phyloP scores from a whole-genome alignment of 2,113 vertebrate genomes.

The Pseudonaja textilis region DNA sequence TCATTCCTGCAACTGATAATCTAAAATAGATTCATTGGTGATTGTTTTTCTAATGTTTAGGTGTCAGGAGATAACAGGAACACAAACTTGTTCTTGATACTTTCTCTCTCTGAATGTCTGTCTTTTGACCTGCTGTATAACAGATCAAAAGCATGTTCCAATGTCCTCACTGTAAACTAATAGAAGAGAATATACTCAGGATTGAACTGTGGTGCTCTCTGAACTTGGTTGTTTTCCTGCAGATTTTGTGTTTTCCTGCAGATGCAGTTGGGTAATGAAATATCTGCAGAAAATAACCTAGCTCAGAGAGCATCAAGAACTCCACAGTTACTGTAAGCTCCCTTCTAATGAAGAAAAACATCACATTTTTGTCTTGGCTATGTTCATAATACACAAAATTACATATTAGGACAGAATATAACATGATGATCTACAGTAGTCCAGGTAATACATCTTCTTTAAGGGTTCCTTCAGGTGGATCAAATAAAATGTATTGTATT shows the following conservation, averaged over 20 bases:
- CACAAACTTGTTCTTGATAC: neutral
- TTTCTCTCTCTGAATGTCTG: neutral
- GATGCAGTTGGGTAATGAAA: neutral
- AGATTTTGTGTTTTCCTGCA: neutral
- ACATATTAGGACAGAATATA: neutral
- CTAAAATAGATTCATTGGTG: neutral
- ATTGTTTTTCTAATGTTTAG: neutral
- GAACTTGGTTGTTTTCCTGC: neutral
- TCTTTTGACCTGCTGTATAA: neutral
- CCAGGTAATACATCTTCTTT: neutral
- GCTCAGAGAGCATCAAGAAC: neutral
- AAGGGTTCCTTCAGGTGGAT: neutral
- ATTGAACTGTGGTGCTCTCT: neutral
- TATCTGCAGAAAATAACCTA: neutral
- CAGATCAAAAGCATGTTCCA: neutral
- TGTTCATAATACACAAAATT: neutral
- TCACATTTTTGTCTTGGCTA: neutral
- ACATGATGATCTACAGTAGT: neutral
- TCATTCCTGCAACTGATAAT: neutral
- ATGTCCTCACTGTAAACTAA: neutral
- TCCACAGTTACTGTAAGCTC: neutral
- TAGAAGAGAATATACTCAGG: neutral
- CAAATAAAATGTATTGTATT: neutral
- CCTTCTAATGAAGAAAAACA: neutral
- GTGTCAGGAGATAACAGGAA: neutral